A percentile compares a stretch with the other conserved stretches of the same genome.
These are phyloP conservation scores for Aplysina aerophoba DNA, from an alignment of 37 sponge, comb jelly and placozoan genomes.

Conservation along the genomic window DNA sequence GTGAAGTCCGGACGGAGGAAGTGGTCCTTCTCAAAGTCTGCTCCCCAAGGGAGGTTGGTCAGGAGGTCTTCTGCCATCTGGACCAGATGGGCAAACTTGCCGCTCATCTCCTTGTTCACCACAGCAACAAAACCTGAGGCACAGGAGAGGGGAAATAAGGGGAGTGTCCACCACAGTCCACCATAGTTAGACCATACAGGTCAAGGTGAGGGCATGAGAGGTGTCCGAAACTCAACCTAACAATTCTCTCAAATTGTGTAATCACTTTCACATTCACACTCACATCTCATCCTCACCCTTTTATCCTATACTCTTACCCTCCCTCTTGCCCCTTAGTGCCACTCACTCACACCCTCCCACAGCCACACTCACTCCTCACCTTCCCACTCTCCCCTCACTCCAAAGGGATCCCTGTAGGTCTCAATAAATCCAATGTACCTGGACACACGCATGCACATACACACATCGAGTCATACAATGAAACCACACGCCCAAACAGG, in stretches of 20 bases:
- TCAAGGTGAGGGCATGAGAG: background rate
- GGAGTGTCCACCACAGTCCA: too few species aligned
- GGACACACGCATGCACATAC: background rate
- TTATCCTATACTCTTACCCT: background rate
- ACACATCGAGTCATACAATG: background rate
- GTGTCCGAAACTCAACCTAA: background rate
- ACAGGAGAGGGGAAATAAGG: too few species aligned
- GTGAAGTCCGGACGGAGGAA: constrained; percentile 92
- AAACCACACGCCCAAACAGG: too few species aligned
- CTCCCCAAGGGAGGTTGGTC: constrained; percentile 79
- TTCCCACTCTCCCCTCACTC: constrained; percentile 93
- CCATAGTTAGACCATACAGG: too few species aligned
- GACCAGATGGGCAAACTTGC: constrained; percentile 81
- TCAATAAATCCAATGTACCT: constrained; percentile 97
- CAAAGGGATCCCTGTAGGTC: constrained; percentile 91
- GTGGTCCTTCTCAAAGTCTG: constrained; percentile 84
- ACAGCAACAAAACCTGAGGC: constrained; percentile 90
- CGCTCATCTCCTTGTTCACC: constrained; percentile 91
- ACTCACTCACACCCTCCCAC: constrained; percentile 1
- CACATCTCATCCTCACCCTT: background rate
- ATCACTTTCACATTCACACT: background rate
- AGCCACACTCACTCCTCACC: constrained; percentile 41
- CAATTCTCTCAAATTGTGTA: background rate
- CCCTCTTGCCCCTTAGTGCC: background rate
- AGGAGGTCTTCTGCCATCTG: constrained; percentile 70